phyloP scores from a whole-genome alignment of 2,113 vertebrate genomes.

The Atlantisia rogersi region DNA sequence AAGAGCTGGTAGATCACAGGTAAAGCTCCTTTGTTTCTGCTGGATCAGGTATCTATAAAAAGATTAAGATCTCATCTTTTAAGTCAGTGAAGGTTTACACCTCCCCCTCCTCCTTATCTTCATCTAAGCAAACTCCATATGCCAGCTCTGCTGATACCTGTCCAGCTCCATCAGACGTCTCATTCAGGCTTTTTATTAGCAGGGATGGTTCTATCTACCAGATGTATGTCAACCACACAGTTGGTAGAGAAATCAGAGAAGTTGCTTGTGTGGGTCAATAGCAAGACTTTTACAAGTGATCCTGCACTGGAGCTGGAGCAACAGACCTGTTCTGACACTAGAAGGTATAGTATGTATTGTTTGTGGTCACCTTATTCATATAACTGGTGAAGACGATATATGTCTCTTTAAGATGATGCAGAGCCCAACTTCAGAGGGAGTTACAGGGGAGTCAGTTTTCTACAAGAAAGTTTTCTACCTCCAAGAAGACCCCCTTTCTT shows the following conservation, averaged over 20 bases:
- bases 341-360: fast-evolving
- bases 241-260: neutral
- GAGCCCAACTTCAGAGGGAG: too few relatives aligned
- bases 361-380: fast-evolving
- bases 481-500: too few relatives aligned
- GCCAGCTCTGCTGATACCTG: neutral
- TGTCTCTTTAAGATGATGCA: too few relatives aligned
- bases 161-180: neutral
- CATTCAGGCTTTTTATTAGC: too few relatives aligned
- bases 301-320: neutral
- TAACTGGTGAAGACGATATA: too few relatives aligned
- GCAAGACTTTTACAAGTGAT: neutral
- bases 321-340: neutral
- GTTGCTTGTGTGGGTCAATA: neutral
- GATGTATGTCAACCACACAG: neutral
- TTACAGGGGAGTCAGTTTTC: too few relatives aligned
- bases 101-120: neutral
- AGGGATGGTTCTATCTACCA: too few relatives aligned
- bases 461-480: too few relatives aligned
- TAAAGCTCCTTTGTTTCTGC: neutral
- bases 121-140: neutral
- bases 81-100: neutral
- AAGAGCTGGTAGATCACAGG: neutral
- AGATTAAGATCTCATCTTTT: neutral
- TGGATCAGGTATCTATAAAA: neutral